phyloP scores from a whole-genome alignment of 2,113 vertebrate species.

The Meleagris gallopavo region DNA sequence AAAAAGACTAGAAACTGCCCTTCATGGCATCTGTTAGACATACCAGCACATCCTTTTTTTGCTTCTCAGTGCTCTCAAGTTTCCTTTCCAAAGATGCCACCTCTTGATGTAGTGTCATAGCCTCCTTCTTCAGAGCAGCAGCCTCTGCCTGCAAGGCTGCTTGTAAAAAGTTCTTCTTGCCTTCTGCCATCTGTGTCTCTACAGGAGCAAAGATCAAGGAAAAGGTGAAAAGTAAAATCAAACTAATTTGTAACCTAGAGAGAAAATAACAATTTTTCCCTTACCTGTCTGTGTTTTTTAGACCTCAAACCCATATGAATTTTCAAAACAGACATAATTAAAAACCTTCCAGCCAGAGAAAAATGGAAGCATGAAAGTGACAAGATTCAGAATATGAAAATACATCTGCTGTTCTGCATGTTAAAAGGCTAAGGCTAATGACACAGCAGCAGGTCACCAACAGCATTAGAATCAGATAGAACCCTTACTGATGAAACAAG shows the following conservation, averaged over 20 bases:
- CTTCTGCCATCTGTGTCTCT: conserved; percentile 63
- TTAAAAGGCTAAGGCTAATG: not conserved
- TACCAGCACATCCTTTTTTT: conserved; percentile 69
- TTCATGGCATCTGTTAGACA: not conserved
- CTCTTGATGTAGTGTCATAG: conserved; percentile 27
- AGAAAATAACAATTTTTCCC: not conserved
- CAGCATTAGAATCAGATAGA: not conserved
- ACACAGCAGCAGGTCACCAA: not conserved
- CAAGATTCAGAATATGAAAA: not conserved
- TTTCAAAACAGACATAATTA: not conserved
- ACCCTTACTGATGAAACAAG: not conserved
- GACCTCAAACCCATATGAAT: not conserved
- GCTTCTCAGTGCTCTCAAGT: conserved; percentile 49
- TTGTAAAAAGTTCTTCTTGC: conserved; percentile 29
- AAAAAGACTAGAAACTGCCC: not conserved
- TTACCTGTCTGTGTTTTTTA: not conserved
- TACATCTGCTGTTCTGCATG: not conserved
- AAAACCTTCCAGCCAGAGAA: not conserved
- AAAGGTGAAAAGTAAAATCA: not conserved
- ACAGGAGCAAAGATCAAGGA: conserved; percentile 8
- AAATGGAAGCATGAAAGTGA: not conserved
- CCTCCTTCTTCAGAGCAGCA: not conserved
- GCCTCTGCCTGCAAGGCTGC: conserved; percentile 42
- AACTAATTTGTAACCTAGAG: not conserved
- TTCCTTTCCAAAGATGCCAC: conserved; percentile 56